These are phyloP conservation scores for Neolamprologus sp. DNA, from an alignment of 2,113 vertebrate genomes.

Conservation along the genomic window DNA sequence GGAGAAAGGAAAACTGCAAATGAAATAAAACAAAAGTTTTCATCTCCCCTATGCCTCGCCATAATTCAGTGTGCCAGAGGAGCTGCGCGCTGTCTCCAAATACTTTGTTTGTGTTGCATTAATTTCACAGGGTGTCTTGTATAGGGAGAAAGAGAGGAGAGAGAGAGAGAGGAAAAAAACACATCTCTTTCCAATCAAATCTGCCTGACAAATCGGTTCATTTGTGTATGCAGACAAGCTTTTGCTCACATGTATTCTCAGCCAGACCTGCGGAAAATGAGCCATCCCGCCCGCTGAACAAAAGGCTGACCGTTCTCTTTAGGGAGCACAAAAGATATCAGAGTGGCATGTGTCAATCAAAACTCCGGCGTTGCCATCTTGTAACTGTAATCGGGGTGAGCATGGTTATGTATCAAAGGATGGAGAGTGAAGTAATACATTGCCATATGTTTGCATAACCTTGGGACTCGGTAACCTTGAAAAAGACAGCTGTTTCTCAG, in stretches of 20 bases:
- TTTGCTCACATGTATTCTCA: not conserved
- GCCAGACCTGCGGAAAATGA: not conserved
- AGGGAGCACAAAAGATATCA: not conserved
- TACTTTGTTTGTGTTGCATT: conserved; percentile 56
- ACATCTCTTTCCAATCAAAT: conserved; percentile 18
- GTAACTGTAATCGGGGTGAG: not conserved
- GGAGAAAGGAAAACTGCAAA: conserved; percentile 6
- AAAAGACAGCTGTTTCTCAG: conserved; percentile 52
- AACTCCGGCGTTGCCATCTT: not conserved
- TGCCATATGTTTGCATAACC: conserved; percentile 55
- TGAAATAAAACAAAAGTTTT: conserved; percentile 56
- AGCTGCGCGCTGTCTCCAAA: conserved; percentile 22
- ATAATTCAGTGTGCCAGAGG: conserved; percentile 40
- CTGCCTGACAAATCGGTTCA: conserved; percentile 22
- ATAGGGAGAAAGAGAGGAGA: not conserved
- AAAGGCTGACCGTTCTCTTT: not conserved
- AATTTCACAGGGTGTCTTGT: conserved; percentile 37
- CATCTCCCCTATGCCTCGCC: conserved; percentile 35
- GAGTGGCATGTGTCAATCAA: conserved; percentile 46
- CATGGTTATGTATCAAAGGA: conserved; percentile 32
- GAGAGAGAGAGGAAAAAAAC: not conserved
- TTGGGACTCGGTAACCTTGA: conserved; percentile 43
- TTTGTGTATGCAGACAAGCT: not conserved
- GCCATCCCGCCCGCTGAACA: not conserved
- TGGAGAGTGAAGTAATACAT: conserved; percentile 28